Base-by-base conservation (phyloP, 2,113 vertebrate species). In the Pteronura brasiliensis region DNA sequence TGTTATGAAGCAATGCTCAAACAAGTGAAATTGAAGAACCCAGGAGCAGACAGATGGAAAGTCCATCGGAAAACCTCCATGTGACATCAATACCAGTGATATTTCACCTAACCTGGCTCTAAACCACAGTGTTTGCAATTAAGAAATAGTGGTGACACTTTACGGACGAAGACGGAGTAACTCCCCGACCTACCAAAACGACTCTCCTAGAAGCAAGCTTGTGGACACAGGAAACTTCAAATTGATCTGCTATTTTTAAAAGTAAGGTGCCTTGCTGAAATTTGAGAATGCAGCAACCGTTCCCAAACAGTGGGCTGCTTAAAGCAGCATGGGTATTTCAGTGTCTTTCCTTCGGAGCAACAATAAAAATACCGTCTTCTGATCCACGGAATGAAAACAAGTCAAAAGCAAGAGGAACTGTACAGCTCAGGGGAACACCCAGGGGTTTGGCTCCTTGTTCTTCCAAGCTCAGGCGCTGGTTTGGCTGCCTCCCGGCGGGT, bases 201-300 rank as follows among this genome's bases (percentile, higher is more conserved):
- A 42, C 83, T 95, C 57, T 83, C 31, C 29, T 44, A 87, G 52
- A 77, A 91, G 55, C 44, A 81, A 92, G 67, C 1, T 55, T 76
- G 13, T 49, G 82, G 29, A 31, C 25, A 29, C n/a, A 91, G 85
- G 92, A 61, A 88, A 52, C 2, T 29, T 39, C 86, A 67, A n/a
- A 44, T 34, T 23, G 74, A 88, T 42, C 25, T 88, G 61, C 39
- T 76, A 31, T 71, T 93, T 82, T 76, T 55, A 89, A 88, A 84
- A 81, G 23, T 71, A 11, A 18, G 29, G 72, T 95, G 92, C 84
- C 90, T 91, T 23, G 49, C 49, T 85, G 86, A 90, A 92, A 80
- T 77, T 44, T 90, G 87, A 96, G 85, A 91, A 92, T 7, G 49
- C 5, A 42, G 57, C 61, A 55, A 95, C 83, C n/a, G 95, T 57